Conservation (phyloP, 2,888 invertebrate species). For the Aphidoletes aphidimyza region DNA sequence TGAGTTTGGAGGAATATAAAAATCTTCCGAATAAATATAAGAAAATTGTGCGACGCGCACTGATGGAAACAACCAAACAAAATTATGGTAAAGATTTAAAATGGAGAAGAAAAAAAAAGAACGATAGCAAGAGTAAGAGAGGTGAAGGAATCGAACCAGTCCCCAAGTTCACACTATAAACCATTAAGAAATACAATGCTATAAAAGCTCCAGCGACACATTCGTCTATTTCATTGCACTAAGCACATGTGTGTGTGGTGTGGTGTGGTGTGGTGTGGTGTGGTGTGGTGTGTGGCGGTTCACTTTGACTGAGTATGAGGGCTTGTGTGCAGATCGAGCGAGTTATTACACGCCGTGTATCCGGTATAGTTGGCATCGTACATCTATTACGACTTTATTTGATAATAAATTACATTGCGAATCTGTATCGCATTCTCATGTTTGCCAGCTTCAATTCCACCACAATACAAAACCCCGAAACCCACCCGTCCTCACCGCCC, state of each 20-base stretch:
- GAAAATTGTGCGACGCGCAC: background rate
- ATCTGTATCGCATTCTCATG: conserved; percentile 54
- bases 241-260: conserved; percentile 13
- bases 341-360: conserved; percentile 49
- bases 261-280: background rate
- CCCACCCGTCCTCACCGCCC: background rate
- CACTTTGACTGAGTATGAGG: too few species aligned
- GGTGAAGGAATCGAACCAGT: background rate
- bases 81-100: background rate
- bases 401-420: conserved; percentile 56
- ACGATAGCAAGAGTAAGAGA: background rate
- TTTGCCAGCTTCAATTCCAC: conserved; percentile 14
- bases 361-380: conserved; percentile 48
- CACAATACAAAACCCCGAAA: conserved; percentile 23
- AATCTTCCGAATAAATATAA: background rate
- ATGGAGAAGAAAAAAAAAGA: background rate
- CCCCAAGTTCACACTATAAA: conserved; percentile 55
- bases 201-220: conserved; percentile 55
- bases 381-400: conserved; percentile 55
- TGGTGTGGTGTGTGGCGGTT: background rate
- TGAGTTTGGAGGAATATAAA: conserved; percentile 26
- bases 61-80: background rate
- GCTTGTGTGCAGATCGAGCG: conserved; percentile 17
- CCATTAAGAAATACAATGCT: conserved; percentile 56
- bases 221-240: conserved; percentile 53